Evolutionary conservation across 2,113 vertebrate species (phyloP).

Genomic region (Anarrhichthys ocellatus): DNA sequence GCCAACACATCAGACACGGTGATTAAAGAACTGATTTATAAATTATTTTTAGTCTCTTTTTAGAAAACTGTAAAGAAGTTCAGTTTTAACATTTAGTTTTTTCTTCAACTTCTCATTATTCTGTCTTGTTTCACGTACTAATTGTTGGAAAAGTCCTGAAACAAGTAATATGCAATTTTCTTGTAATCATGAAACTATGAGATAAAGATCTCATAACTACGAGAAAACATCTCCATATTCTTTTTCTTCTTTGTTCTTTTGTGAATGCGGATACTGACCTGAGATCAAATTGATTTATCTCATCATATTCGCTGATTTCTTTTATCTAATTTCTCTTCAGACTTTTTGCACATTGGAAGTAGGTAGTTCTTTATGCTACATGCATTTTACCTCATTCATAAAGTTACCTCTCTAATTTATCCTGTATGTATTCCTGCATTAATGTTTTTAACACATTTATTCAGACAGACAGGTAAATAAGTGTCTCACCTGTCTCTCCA

Average conservation of each 20-base stretch:
- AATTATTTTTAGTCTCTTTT: background rate
- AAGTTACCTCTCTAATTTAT: background rate
- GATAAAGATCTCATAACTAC: background rate
- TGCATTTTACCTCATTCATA: background rate
- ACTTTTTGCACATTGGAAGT: background rate
- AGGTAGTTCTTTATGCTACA: background rate
- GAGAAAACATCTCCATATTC: background rate
- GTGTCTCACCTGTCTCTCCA: conserved; percentile 84
- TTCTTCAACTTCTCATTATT: background rate
- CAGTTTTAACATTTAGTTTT: background rate
- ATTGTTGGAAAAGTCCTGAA: background rate
- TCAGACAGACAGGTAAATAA: background rate
- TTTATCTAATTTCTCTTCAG: background rate
- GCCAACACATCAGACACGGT: conserved; percentile 16
- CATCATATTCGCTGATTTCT: background rate
- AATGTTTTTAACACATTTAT: background rate
- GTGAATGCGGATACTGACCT: background rate
- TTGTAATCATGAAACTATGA: no score
- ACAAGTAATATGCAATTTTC: background rate
- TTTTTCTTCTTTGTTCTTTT: background rate
- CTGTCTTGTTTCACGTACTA: no score
- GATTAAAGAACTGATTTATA: background rate
- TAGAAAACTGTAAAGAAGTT: background rate
- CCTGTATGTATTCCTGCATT: background rate
- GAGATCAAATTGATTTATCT: background rate